A percentile compares a stretch with the other conserved stretches of the same genome.
Conservation (phyloP, 2,888 invertebrate species). For the Amiota mariae region DNA sequence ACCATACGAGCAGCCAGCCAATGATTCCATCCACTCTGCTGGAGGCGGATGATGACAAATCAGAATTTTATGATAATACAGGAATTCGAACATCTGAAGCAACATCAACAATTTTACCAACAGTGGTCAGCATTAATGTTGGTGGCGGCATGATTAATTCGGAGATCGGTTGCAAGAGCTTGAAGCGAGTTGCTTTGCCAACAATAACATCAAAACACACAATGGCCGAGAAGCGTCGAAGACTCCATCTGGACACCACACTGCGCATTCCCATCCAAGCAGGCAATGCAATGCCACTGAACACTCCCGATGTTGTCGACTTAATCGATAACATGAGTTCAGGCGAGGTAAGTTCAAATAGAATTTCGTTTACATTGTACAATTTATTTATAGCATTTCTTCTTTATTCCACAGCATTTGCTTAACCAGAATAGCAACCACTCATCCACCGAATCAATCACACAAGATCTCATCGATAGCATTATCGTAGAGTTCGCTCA, state of each 20-base stretch:
- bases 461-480: constrained; percentile 27
- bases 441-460: constrained; percentile 32
- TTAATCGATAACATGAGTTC: constrained; percentile 37
- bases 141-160: not conserved
- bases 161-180: constrained; percentile 23
- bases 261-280: not conserved
- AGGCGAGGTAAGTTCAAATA: constrained; percentile 30
- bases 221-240: constrained; percentile 54
- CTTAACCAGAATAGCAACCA: constrained; percentile 29
- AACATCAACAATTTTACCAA: not conserved
- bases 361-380: not conserved
- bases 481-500: not conserved
- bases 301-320: constrained; percentile 54
- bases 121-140: constrained; percentile 15
- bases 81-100: constrained; percentile 5
- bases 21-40: not conserved
- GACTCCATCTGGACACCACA: constrained; percentile 48
- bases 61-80: not conserved
- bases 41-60: not conserved
- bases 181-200: constrained; percentile 45
- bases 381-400: constrained; percentile 35
- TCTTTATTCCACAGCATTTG: constrained; percentile 26
- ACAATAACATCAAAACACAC: constrained; percentile 24
- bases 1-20: not conserved
- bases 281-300: not conserved